phyloP scores from a whole-genome alignment of 2,113 vertebrate species.

The Phalacrocorax carbo region DNA sequence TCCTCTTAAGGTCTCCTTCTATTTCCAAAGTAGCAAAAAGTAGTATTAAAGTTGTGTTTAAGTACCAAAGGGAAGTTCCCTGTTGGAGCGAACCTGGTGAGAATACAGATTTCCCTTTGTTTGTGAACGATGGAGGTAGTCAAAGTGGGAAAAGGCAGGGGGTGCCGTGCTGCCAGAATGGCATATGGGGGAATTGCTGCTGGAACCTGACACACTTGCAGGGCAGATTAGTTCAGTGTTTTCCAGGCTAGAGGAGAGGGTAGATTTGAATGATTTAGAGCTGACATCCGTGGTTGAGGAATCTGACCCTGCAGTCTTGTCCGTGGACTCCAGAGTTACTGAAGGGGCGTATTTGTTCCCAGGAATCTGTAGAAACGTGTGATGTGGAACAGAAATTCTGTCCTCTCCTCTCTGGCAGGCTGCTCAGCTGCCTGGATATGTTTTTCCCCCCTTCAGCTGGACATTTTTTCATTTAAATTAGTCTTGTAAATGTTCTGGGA shows the following conservation, averaged over 20 bases:
- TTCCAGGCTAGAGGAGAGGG: neutral
- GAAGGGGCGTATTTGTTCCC: neutral
- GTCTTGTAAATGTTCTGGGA: neutral
- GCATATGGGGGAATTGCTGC: neutral
- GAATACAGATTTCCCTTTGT: neutral
- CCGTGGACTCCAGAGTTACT: neutral
- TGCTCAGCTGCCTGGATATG: neutral
- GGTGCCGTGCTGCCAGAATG: neutral
- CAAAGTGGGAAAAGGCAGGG: neutral
- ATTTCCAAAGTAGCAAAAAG: neutral
- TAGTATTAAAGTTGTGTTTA: neutral
- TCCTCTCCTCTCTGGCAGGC: neutral
- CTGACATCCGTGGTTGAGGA: neutral
- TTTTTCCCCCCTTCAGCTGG: neutral
- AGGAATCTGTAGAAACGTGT: neutral
- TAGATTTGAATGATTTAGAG: neutral
- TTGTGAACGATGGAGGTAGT: fast-evolving
- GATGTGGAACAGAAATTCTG: neutral
- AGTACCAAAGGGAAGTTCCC: neutral
- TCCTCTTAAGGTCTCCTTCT: neutral
- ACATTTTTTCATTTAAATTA: neutral
- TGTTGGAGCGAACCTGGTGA: neutral
- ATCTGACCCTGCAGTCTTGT: neutral
- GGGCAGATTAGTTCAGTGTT: neutral
- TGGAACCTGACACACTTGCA: neutral